A percentile compares a stretch with the other conserved stretches of the same genome.
These are phyloP conservation scores for Hirudo medicinalis DNA, from an alignment of 1,140 invertebrate genomes.

Conservation along the genomic window DNA sequence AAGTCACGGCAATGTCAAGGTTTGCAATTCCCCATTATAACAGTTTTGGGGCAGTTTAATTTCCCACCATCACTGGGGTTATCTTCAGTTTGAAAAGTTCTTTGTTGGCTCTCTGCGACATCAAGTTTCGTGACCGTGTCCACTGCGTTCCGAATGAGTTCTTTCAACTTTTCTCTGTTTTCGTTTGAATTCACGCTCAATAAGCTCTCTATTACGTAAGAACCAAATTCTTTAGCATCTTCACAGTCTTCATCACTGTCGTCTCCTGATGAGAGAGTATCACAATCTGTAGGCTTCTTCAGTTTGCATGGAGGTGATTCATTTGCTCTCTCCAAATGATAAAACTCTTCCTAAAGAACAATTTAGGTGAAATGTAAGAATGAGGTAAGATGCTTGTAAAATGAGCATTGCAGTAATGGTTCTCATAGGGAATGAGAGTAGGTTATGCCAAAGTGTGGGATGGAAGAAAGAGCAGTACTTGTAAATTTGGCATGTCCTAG, in stretches of 20 bases:
- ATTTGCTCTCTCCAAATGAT: neutral
- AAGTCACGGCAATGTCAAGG: neutral
- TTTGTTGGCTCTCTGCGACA: neutral
- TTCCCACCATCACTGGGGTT: no score
- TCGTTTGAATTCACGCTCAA: neutral
- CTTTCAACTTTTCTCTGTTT: constrained; percentile 11
- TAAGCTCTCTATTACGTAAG: neutral
- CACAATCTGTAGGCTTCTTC: neutral
- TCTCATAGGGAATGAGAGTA: neutral
- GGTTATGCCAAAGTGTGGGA: neutral
- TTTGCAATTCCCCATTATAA: neutral
- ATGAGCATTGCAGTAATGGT: neutral
- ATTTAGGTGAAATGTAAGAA: neutral
- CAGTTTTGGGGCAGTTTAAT: no score
- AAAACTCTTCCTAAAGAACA: neutral
- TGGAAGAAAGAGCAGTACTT: neutral
- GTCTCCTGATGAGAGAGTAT: neutral
- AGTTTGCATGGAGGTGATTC: neutral
- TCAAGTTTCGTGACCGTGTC: neutral
- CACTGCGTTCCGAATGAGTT: neutral
- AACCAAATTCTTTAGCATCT: constrained; percentile 5
- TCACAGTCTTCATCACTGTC: neutral
- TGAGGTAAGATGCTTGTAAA: neutral
- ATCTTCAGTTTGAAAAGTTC: neutral
- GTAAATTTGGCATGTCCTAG: neutral